These are phyloP conservation scores for Pseudochirops corinnae DNA, from an alignment of 2,797 vertebrate species.

Conservation along the genomic window DNA sequence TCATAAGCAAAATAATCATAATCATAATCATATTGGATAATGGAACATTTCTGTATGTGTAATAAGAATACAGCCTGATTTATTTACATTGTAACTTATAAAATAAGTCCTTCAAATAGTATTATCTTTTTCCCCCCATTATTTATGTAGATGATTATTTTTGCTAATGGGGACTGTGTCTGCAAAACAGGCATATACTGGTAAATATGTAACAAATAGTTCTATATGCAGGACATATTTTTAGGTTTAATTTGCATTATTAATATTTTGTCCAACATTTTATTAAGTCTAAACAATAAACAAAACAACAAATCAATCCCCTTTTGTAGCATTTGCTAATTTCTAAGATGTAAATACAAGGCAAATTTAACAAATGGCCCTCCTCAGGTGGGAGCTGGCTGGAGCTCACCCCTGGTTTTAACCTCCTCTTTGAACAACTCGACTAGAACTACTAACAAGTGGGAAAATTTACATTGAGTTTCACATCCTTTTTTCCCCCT, in stretches of 20 bases:
- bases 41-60: not conserved
- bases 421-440: not conserved
- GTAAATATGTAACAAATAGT: not conserved
- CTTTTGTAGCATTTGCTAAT: not conserved
- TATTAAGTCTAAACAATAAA: not conserved
- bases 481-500: not conserved
- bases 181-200: not conserved
- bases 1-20: not conserved
- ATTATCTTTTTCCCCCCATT: not conserved
- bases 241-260: not conserved
- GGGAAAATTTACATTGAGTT: not conserved
- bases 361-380: not conserved
- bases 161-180: not conserved
- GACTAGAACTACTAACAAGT: not conserved
- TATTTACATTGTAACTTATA: not conserved
- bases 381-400: not conserved
- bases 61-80: not conserved
- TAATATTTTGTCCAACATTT: not conserved
- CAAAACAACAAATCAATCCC: not conserved
- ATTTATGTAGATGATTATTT: not conserved
- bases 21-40: not conserved
- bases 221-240: not conserved
- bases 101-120: not conserved
- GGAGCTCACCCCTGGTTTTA: not conserved
- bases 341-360: not conserved